These are phyloP conservation scores for Oenanthe oenanthe DNA, from an alignment of 2,113 vertebrate species.

Conservation along the genomic window DNA sequence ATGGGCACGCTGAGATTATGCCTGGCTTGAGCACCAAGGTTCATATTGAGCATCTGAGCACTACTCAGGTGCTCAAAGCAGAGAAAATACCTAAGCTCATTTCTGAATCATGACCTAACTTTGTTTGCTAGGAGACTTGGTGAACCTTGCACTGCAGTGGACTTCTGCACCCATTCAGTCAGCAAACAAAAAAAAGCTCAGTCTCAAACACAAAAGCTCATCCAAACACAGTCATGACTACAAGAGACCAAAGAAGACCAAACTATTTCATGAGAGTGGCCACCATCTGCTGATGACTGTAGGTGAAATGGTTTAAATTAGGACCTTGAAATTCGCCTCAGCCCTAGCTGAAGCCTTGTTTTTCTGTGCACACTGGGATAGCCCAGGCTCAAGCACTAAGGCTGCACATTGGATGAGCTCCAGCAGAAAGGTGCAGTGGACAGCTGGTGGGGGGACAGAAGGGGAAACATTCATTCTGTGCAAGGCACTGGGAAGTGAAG, in stretches of 20 bases:
- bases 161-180: neutral
- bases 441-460: rapidly evolving
- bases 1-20: neutral
- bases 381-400: neutral
- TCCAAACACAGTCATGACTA: neutral
- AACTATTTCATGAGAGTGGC: neutral
- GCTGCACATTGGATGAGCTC: neutral
- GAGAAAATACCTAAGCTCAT: neutral
- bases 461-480: neutral
- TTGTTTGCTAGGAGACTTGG: neutral
- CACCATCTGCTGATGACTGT: neutral
- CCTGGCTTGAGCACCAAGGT: neutral
- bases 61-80: neutral
- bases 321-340: neutral
- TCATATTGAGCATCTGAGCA: neutral
- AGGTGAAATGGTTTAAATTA: neutral
- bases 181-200: neutral
- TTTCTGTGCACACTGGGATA: neutral
- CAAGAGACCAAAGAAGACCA: neutral
- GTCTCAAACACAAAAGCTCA: neutral
- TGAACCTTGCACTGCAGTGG: neutral
- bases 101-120: neutral
- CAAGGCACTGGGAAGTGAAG: neutral
- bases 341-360: neutral
- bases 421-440: neutral